Base-by-base conservation (phyloP, 1,140 invertebrate genomes). In the Caenorhabditis latens region DNA sequence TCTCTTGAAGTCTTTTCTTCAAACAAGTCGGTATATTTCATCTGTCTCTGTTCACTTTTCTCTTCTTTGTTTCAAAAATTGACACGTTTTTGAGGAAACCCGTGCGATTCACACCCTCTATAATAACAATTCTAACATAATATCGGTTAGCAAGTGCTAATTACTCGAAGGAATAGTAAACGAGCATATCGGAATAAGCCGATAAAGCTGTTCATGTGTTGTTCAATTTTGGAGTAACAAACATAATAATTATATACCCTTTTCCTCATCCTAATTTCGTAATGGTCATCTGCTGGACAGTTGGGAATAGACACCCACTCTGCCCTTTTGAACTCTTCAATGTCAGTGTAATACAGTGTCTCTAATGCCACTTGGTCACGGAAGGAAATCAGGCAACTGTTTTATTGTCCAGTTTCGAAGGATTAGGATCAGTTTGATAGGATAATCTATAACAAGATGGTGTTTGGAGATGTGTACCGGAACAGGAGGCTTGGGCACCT, bases 201-300 rank as follows among this genome's bases (percentile, higher is more conserved):
- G 71, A 79, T 79, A 79, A 79, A 79, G 71, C 71, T 79, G 71
- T 19, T 71, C 65, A 16, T 43, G 11, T 71, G n/a, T 79, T 71
- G 65, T 48, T 32, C 65, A 48, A 43, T 71, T 71, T 71, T 53
- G n/a, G 11, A 79, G 71, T 79, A 79, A 53, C 46, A 79, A 79
- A 79, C 71, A 79, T 14, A 24, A 50, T 79, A 50, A 79, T 79
- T 13, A 79, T 50, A 50, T 14, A 79, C 46, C n/a, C 46, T n/a
- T 8, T 53, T 4, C 16, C 46, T 24, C 16, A 4, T 24, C 19
- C 19, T 24, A 24, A 63, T 63, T 53, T 53, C 42, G 65, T 46
- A 79, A 50, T n/a, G 46, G 46, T 79, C 71, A 79, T 79, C 71
- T 79, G 71, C n/a, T n/a, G 14, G 24, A 42, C 71, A 79, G 71